phyloP scores from a whole-genome alignment of 2,888 invertebrate species.

The Cecidostiba fungosa region DNA sequence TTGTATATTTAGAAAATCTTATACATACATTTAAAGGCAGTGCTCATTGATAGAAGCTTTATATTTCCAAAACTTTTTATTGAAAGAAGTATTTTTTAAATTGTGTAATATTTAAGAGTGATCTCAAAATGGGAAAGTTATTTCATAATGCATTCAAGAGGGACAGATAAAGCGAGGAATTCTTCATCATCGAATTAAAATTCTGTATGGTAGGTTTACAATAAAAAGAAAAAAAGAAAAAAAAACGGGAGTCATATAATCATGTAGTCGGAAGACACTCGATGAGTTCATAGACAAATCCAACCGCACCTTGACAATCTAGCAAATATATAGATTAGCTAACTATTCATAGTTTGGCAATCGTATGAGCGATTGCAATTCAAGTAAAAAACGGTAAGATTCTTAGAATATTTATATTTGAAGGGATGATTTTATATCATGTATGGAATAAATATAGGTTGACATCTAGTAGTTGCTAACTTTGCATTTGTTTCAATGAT shows the following conservation, averaged over 20 bases:
- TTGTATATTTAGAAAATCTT: conserved; percentile 32
- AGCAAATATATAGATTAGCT: conserved; percentile 51
- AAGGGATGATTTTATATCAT: conserved; percentile 69
- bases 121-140: conserved; percentile 57
- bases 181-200: conserved; percentile 58
- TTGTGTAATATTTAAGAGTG: conserved; percentile 56
- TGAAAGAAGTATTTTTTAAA: conserved; percentile 57
- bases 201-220: conserved; percentile 50
- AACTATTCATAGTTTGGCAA: conserved; percentile 54
- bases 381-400: conserved; percentile 53
- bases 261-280: conserved; percentile 47
- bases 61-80: conserved; percentile 41
- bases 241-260: conserved; percentile 32
- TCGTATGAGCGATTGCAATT: conserved; percentile 58
- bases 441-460: conserved; percentile 67
- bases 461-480: conserved; percentile 67
- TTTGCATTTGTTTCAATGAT: conserved; percentile 74
- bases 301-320: conserved; percentile 50
- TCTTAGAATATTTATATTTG: conserved; percentile 68
- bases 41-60: conserved; percentile 51
- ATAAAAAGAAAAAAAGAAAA: conserved; percentile 18
- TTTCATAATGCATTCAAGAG: conserved; percentile 47
- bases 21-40: conserved; percentile 33
- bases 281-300: conserved; percentile 21
- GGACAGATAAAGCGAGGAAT: conserved; percentile 40